phyloP scores from a whole-genome alignment of 2,888 invertebrate genomes.

The Timandra comae region DNA sequence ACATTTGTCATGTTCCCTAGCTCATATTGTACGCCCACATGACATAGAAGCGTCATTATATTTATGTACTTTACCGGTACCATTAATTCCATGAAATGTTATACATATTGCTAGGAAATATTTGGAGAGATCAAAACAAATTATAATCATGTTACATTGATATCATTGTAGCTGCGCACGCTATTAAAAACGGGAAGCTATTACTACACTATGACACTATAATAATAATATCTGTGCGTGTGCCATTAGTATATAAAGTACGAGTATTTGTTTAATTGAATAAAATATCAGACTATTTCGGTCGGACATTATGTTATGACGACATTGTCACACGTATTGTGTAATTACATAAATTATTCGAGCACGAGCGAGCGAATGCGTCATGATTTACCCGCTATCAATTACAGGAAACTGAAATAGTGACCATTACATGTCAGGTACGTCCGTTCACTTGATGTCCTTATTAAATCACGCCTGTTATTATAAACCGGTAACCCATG shows the following conservation, averaged over 20 bases:
- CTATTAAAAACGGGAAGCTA: no score
- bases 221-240: no score
- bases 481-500: constrained; percentile 1
- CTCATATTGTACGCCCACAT: not conserved
- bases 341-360: constrained; percentile 8
- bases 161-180: not conserved
- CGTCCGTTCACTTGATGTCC: constrained; percentile 10
- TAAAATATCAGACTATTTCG: constrained; percentile 4
- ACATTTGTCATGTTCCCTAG: constrained; percentile 6
- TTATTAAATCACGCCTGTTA: constrained; percentile 12
- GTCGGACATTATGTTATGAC: constrained; percentile 5
- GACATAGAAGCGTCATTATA: no score
- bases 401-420: constrained; percentile 18
- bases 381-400: constrained; percentile 8
- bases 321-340: constrained; percentile 5
- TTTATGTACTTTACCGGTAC: constrained; percentile 3
- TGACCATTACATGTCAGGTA: constrained; percentile 11
- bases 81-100: constrained; percentile 6
- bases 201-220: no score
- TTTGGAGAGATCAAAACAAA: constrained; percentile 3
- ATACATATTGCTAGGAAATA: constrained; percentile 7
- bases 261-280: no score
- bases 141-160: not conserved
- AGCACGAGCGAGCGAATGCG: constrained; percentile 4
- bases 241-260: no score